Conservation (phyloP, 2,797 vertebrate species). For the Platalea minor region DNA sequence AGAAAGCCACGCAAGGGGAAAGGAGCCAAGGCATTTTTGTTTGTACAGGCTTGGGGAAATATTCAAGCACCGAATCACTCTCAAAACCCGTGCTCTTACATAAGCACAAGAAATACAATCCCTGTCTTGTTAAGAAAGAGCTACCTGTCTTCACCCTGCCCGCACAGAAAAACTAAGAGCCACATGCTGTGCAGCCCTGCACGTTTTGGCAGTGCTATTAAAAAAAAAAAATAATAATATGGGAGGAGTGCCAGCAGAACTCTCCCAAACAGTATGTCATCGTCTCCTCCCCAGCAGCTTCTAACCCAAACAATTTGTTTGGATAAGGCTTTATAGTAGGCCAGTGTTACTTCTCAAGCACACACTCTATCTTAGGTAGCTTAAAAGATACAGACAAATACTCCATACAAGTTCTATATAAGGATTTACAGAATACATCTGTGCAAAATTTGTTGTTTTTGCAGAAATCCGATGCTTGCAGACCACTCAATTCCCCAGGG, state of each 20-base stretch:
- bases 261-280: conserved; percentile 42
- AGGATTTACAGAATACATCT: not conserved
- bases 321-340: conserved; percentile 7
- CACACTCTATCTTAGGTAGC: not conserved
- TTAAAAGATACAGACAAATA: not conserved
- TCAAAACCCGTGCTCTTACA: conserved; percentile 12
- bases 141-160: conserved; percentile 35
- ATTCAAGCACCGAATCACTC: not conserved
- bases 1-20: not conserved
- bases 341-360: not conserved
- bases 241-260: conserved; percentile 16
- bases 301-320: conserved; percentile 51
- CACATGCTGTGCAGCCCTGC: conserved; percentile 35
- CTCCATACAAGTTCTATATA: not conserved
- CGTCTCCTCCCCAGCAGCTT: conserved; percentile 11
- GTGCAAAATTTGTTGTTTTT: conserved; percentile 12
- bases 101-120: conserved; percentile 50
- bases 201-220: conserved; percentile 7
- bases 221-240: not conserved
- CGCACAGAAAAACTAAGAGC: not conserved
- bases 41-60: conserved; percentile 42
- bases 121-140: conserved; percentile 26
- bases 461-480: conserved; percentile 13
- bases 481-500: not conserved
- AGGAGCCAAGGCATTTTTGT: conserved; percentile 48